These are phyloP conservation scores for Metridium senile DNA, from an alignment of 92 coral and sea anemone species.

Conservation along the genomic window DNA sequence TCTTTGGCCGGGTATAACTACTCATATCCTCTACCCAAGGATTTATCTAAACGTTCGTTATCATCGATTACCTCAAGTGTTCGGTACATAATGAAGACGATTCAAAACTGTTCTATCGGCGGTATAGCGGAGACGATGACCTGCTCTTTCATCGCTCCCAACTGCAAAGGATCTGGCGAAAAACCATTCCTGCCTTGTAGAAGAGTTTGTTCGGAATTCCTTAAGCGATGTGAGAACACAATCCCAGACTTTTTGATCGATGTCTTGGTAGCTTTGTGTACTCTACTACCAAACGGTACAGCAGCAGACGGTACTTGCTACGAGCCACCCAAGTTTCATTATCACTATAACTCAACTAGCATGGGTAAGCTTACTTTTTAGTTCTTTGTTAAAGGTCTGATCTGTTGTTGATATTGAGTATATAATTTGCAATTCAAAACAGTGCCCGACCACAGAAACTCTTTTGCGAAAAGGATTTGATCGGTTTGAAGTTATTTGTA, in stretches of 20 bases:
- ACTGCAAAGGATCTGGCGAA: constrained; percentile 33
- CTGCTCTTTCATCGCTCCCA: constrained; percentile 49
- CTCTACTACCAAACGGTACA: constrained; percentile 33
- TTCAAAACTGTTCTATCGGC: constrained; percentile 29
- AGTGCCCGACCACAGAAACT: no score
- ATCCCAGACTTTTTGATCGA: constrained; percentile 31
- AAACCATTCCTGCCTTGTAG: constrained; percentile 69
- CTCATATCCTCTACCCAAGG: constrained; percentile 18
- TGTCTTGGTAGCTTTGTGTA: constrained; percentile 27
- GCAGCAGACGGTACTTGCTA: constrained; percentile 43
- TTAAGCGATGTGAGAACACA: constrained; percentile 50
- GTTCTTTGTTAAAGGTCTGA: neutral
- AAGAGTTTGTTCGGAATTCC: constrained; percentile 75
- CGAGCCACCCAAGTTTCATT: constrained; percentile 58
- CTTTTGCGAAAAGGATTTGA: no score
- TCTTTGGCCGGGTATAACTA: constrained; percentile 26
- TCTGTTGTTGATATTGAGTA: neutral
- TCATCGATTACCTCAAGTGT: neutral
- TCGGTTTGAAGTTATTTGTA: no score
- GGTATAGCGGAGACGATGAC: constrained; percentile 36
- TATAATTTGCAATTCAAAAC: no score
- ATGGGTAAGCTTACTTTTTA: constrained; percentile 27
- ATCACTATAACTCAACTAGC: constrained; percentile 38
- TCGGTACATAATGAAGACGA: neutral
- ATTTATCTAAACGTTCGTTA: constrained; percentile 11